Percentiles rank a stretch among this genome's conserved stretches.
These are phyloP conservation scores for Heterodera carotae DNA, from an alignment of 1,140 invertebrate species.

Conservation along the genomic window DNA sequence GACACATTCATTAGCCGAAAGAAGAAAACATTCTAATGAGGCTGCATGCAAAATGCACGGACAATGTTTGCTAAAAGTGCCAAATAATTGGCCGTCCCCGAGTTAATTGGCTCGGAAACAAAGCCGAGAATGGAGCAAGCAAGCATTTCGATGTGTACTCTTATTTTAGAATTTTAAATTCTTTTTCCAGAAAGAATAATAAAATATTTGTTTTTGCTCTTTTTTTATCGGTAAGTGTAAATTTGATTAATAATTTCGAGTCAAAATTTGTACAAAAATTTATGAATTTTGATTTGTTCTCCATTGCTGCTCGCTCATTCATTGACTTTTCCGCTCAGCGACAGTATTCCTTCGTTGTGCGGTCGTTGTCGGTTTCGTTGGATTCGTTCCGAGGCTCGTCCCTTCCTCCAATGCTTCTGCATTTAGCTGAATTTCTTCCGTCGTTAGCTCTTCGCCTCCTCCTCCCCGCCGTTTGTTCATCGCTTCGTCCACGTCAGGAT, in stretches of 20 bases:
- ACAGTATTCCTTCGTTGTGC: background rate
- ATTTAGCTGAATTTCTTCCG: background rate
- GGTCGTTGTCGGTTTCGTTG: background rate
- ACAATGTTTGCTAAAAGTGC: background rate
- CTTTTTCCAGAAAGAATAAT: background rate
- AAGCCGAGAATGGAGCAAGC: background rate
- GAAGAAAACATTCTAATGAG: background rate
- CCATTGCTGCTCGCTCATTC: background rate
- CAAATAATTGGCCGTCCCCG: background rate
- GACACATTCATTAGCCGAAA: background rate
- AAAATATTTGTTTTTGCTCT: background rate
- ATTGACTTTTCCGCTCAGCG: too few species aligned
- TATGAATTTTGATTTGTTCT: too few species aligned
- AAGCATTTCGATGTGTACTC: too few species aligned
- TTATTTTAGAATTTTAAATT: too few species aligned
- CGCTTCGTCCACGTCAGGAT: conserved; percentile 55
- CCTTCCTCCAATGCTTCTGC: background rate
- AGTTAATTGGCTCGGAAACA: background rate
- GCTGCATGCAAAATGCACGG: background rate
- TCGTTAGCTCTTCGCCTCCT: background rate
- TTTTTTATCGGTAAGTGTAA: background rate
- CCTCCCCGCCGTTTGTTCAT: background rate
- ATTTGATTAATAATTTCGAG: background rate
- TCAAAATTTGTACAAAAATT: background rate
- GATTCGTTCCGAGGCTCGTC: background rate